Percentiles rank a stretch among this genome's conserved stretches.
Evolutionary conservation across 1,140 invertebrate genomes (phyloP).

Genomic region (Dreissena polymorpha): DNA sequence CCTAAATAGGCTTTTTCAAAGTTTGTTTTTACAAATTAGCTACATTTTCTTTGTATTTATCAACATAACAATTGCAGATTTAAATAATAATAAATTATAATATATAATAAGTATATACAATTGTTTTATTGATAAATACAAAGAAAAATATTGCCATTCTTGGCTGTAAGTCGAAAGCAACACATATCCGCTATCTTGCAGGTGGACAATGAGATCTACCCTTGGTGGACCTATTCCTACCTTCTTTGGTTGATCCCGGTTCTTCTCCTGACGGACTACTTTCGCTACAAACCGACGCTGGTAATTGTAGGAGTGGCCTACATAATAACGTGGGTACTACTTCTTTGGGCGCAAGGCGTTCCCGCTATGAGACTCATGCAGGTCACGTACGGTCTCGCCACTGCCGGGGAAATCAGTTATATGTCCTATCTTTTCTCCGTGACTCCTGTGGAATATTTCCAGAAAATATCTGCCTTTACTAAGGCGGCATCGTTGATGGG

Average conservation of each 20-base stretch:
- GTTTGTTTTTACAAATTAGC: no score
- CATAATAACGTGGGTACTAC: conserved; percentile 86
- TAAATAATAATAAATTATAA: no score
- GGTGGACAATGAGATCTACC: conserved; percentile 89
- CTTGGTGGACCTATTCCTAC: conserved; percentile 91
- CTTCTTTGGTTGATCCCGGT: conserved; percentile 86
- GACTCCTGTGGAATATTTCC: conserved; percentile 88
- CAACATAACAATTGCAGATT: no score
- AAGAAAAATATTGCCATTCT: no score
- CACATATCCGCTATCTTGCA: conserved; percentile 70
- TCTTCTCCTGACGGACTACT: conserved; percentile 91
- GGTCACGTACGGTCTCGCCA: conserved; percentile 89
- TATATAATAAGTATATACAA: no score
- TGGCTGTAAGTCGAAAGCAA: no score
- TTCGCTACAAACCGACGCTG: conserved; percentile 93
- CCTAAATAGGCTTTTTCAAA: no score
- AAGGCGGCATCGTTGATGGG: conserved; percentile 87
- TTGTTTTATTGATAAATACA: no score
- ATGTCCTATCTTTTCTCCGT: conserved; percentile 96
- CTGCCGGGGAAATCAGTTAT: conserved; percentile 94
- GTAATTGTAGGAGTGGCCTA: conserved; percentile 86
- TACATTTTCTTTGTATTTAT: no score
- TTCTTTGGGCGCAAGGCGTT: conserved; percentile 86
- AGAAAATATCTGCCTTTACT: conserved; percentile 89
- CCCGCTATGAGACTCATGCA: conserved; percentile 83